phyloP scores from a whole-genome alignment of 1,140 invertebrate genomes.

The Diachasmimorpha longicaudata region DNA sequence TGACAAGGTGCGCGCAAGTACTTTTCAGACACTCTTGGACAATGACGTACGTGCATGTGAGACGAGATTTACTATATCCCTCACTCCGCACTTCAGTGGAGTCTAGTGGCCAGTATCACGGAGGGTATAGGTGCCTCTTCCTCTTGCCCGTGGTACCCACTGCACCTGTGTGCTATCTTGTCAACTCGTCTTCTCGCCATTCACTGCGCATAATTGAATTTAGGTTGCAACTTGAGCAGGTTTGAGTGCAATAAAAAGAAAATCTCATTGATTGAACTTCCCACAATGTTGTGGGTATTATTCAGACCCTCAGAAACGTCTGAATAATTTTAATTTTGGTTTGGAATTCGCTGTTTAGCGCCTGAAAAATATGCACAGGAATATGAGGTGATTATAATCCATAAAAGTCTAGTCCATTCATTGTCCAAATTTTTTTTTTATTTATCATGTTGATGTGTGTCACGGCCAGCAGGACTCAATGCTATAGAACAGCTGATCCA shows the following conservation, averaged over 20 bases:
- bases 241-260: not conserved
- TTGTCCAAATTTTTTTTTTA: too few species aligned
- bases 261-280: too few species aligned
- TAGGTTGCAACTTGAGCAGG: conserved; percentile 22
- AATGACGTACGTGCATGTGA: conserved; percentile 25
- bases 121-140: not conserved
- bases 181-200: not conserved
- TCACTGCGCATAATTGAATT: conserved; percentile 23
- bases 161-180: not conserved
- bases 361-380: too few species aligned
- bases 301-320: too few species aligned
- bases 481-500: not conserved
- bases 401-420: too few species aligned
- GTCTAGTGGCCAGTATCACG: not conserved
- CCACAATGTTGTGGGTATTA: too few species aligned
- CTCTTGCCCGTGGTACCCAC: not conserved
- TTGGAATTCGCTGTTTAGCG: too few species aligned
- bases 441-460: too few species aligned
- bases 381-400: too few species aligned
- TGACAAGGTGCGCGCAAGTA: conserved; percentile 12
- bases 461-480: not conserved
- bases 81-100: not conserved
- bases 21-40: conserved; percentile 23
- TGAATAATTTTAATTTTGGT: too few species aligned
- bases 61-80: not conserved